Conservation (phyloP, 2,113 vertebrate genomes). For the Pithys albifrons region DNA sequence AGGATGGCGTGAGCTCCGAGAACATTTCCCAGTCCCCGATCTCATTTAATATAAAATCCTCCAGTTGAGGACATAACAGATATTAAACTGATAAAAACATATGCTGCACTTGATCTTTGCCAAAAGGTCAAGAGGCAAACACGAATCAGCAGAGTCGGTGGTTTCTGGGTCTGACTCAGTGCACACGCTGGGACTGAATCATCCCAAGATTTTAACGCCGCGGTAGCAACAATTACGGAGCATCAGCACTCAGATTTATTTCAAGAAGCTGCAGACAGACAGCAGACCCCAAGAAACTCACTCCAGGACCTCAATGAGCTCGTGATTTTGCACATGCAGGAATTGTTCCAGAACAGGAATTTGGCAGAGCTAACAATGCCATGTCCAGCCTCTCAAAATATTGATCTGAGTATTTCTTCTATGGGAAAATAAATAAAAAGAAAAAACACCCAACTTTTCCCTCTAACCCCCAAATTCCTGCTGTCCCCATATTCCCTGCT, state of each 20-base stretch:
- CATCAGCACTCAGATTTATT: neutral
- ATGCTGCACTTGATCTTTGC: conserved; percentile 30
- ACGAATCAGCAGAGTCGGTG: neutral
- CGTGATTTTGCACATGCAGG: neutral
- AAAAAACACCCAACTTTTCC: neutral
- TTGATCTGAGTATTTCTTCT: neutral
- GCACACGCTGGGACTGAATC: neutral
- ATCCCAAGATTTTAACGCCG: neutral
- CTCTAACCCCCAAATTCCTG: neutral
- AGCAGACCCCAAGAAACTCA: neutral
- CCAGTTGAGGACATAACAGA: conserved; percentile 42
- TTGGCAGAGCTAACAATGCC: neutral
- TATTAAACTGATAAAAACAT: conserved; percentile 58
- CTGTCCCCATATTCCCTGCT: accelerated
- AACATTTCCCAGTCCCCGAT: conserved; percentile 43
- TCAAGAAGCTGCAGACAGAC: neutral
- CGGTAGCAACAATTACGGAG: neutral
- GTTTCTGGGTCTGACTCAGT: neutral
- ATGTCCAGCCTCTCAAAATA: neutral
- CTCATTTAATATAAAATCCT: conserved; percentile 47
- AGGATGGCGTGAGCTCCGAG: neutral
- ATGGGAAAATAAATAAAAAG: neutral
- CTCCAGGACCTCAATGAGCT: neutral
- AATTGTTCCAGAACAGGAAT: neutral
- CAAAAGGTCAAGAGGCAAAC: conserved; percentile 59